phyloP scores from a whole-genome alignment of 2,888 invertebrate genomes.

The Cheilosia urbana region DNA sequence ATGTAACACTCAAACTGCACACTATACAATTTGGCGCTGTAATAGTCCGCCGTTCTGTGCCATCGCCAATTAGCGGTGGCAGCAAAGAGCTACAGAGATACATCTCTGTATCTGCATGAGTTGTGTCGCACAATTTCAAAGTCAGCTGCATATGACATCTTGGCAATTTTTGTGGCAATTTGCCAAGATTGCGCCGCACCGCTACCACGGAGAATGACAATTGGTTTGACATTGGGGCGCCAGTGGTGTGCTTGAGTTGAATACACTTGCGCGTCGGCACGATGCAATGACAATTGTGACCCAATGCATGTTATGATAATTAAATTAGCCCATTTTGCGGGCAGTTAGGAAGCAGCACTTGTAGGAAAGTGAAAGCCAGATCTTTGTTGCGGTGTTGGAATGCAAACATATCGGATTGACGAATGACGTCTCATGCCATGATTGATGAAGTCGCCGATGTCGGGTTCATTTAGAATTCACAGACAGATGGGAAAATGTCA shows the following conservation, averaged over 20 bases:
- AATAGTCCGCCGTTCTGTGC: background rate
- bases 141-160: slow-evolving; percentile 26
- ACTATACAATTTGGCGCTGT: slow-evolving; percentile 10
- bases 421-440: slow-evolving; percentile 26
- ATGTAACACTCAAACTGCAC: background rate
- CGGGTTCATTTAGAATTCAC: slow-evolving; percentile 29
- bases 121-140: slow-evolving; percentile 56
- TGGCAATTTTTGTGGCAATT: slow-evolving; percentile 40
- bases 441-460: slow-evolving; percentile 49
- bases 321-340: slow-evolving; percentile 38
- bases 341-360: background rate
- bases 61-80: slow-evolving; percentile 29
- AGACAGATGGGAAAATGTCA: slow-evolving; percentile 6
- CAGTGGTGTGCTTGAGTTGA: slow-evolving; percentile 19
- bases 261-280: slow-evolving; percentile 40
- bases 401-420: slow-evolving; percentile 30
- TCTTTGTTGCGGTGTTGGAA: background rate
- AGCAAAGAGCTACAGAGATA: slow-evolving; percentile 11
- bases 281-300: slow-evolving; percentile 45
- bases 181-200: slow-evolving; percentile 34
- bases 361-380: slow-evolving; percentile 51
- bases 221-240: slow-evolving; percentile 60
- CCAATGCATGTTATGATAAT: slow-evolving; percentile 46
- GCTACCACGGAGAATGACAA: slow-evolving; percentile 38
- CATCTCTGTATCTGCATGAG: background rate